Base-by-base conservation (phyloP, 1,140 invertebrate species). In the Zaprionus ornatus region DNA sequence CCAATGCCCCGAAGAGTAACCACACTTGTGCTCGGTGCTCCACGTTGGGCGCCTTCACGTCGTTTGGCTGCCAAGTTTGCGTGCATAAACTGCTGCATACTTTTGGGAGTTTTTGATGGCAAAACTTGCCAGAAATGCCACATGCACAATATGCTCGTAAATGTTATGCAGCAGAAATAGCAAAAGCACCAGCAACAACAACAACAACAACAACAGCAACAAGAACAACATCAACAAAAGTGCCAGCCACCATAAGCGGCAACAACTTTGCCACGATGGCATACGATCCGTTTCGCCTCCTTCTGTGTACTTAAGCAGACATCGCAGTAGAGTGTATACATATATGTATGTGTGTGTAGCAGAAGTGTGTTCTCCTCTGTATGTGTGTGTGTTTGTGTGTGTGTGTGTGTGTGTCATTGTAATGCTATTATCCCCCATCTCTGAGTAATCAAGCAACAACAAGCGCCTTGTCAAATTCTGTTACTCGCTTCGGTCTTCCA, bases 51-150 rank as follows among this genome's bases (percentile, higher is more conserved):
- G 73, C 66, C 60, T 42, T 63, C 64, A 55, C 66, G 37, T 70
- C 67, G 66, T 75, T 78, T 74, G 32, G 65, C 75, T 64, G 66
- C 42, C 62, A 79, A 77, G 76, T 74, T 80, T 80, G 82, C 63
- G 72, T 82, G 83, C 82, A 86, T 82, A 87, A 86, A 82, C 82
- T 82, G 78, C 72, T 79, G 83, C 79, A 86, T 83, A 83, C 83
- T 83, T 86, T 88, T 80, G 80, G 83, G 73, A 80, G 66, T 74
- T 77, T 73, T 73, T 86, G 77, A 88, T 86, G 77, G 66, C 69
- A 65, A 87, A 86, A 86, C 79, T 87, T 87, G 76, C 15, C 82
- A 45, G 29, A 72, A 62, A 73, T 69, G 64, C 52, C 35, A 67
- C 50, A 74, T 71, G 67, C 56, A 80, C 65, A 66, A 77, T 79